These are phyloP conservation scores for Sceloporus undulatus DNA, from an alignment of 2,113 vertebrate genomes.

Conservation along the genomic window DNA sequence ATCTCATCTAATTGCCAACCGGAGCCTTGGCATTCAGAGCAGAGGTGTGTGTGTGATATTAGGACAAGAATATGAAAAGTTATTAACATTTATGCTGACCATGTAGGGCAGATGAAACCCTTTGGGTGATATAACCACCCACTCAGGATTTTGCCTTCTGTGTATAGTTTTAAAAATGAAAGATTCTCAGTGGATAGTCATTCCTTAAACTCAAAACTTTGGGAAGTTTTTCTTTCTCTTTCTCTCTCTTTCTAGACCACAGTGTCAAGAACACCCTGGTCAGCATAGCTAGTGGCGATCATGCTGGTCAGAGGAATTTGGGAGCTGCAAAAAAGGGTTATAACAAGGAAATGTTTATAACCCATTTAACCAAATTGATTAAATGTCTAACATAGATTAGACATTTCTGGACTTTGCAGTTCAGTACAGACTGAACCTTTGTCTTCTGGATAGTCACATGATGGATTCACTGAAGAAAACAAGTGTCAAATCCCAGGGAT, in stretches of 20 bases:
- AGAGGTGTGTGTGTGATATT: conserved; percentile 44
- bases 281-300: no score
- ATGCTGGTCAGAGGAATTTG: no score
- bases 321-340: no score
- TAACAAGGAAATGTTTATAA: background rate
- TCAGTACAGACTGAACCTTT: background rate
- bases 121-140: conserved; percentile 24
- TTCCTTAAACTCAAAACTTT: no score
- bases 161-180: background rate
- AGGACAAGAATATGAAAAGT: conserved; percentile 34
- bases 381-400: background rate
- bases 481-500: background rate
- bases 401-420: no score
- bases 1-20: conserved; percentile 67
- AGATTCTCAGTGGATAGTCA: background rate
- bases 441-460: background rate
- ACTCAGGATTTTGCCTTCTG: no score
- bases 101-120: background rate
- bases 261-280: no score
- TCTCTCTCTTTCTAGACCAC: no score
- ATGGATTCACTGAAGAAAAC: background rate
- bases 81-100: conserved; percentile 42
- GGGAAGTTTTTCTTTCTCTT: no score
- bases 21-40: conserved; percentile 55
- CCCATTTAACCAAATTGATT: background rate